Evolutionary conservation across 2,888 invertebrate species (phyloP).

Genomic region (Pristionchus mayeri): DNA sequence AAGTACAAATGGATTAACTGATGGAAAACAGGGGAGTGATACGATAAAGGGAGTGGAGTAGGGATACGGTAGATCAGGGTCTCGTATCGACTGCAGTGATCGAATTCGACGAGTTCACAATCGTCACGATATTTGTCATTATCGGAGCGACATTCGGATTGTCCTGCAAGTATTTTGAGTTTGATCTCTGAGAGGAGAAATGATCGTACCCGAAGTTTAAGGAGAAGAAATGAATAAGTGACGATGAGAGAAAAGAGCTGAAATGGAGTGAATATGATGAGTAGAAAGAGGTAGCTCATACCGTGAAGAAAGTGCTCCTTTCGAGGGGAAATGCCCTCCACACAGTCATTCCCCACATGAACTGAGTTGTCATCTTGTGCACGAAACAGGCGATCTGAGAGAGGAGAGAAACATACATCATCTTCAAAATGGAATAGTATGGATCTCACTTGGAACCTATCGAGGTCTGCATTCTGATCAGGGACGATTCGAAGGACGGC

Average conservation of each 20-base stretch:
- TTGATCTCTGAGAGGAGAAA: neutral
- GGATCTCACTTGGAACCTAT: constrained; percentile 68
- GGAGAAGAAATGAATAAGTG: constrained; percentile 72
- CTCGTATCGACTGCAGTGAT: constrained; percentile 35
- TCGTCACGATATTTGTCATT: constrained; percentile 7
- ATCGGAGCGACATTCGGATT: constrained; percentile 35
- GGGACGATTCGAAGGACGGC: constrained; percentile 72
- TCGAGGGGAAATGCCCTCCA: constrained; percentile 75
- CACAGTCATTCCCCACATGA: constrained; percentile 76
- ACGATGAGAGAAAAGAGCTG: constrained; percentile 73
- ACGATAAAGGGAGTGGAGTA: neutral
- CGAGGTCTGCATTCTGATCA: constrained; percentile 70
- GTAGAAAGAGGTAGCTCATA: constrained; percentile 51
- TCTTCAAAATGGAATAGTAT: neutral
- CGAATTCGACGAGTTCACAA: constrained; percentile 27
- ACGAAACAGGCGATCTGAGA: constrained; percentile 73
- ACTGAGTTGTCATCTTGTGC: constrained; percentile 75
- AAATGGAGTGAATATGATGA: constrained; percentile 51
- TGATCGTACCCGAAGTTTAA: constrained; percentile 68
- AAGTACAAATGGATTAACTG: neutral
- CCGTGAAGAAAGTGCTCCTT: constrained; percentile 74
- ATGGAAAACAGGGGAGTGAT: neutral
- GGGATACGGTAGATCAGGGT: neutral
- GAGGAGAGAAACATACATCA: neutral
- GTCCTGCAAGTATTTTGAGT: neutral